A percentile compares a stretch with the other conserved stretches of the same genome.
phyloP scores from a whole-genome alignment of 2,113 vertebrate genomes.

The Gracilinanus agilis region DNA sequence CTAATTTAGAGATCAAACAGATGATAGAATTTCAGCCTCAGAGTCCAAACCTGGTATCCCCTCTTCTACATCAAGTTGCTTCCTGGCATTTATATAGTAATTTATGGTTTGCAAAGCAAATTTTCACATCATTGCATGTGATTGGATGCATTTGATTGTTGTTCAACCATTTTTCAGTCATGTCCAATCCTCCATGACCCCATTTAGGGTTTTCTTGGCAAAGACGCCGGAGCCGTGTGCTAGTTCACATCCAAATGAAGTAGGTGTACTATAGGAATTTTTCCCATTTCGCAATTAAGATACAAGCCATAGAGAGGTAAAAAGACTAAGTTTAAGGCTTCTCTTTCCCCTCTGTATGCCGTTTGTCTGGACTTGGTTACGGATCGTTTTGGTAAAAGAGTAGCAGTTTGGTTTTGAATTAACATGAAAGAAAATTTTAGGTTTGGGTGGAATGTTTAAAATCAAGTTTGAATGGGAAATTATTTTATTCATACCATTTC shows the following conservation, averaged over 20 bases:
- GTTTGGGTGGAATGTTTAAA: slow-evolving; percentile 5
- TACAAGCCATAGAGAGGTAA: background rate
- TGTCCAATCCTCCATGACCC: no score
- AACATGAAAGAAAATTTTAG: background rate
- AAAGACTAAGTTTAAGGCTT: background rate
- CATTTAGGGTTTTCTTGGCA: no score
- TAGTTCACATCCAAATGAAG: background rate
- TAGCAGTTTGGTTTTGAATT: background rate
- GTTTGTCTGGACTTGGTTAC: background rate
- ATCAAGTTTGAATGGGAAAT: slow-evolving; percentile 36
- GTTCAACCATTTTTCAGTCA: no score
- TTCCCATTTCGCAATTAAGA: background rate
- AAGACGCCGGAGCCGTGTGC: no score
- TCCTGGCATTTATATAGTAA: background rate
- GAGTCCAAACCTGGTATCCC: background rate
- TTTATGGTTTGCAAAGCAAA: background rate
- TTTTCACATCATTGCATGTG: background rate
- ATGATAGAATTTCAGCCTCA: background rate
- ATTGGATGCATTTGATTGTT: background rate
- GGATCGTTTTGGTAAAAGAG: background rate
- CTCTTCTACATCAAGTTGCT: background rate
- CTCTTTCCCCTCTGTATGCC: background rate
- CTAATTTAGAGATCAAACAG: background rate
- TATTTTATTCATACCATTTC: slow-evolving; percentile 7
- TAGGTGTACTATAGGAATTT: background rate